A percentile compares a stretch with the other conserved stretches of the same genome.
phyloP scores from a whole-genome alignment of 2,888 invertebrate species.

The Lottia gigantea region DNA sequence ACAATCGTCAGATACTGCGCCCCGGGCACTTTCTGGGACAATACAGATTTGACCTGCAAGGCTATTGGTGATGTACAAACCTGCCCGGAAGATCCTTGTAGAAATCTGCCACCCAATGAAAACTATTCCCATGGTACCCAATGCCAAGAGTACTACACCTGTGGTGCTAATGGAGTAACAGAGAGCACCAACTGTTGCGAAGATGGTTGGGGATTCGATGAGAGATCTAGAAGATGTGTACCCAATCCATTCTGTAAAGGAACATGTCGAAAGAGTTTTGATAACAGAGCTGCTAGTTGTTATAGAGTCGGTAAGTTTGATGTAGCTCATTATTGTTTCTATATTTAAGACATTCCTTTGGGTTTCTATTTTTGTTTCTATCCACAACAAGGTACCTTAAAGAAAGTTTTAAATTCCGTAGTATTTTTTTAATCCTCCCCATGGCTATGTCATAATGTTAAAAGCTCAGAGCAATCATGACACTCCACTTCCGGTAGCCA shows the following conservation, averaged over 20 bases:
- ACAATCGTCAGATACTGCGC: slow-evolving; percentile 23
- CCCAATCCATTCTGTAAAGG: slow-evolving; percentile 25
- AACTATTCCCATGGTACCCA: slow-evolving; percentile 20
- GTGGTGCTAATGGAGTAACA: slow-evolving; percentile 18
- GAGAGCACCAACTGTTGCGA: slow-evolving; percentile 26
- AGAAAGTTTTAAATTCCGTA: too few relatives aligned
- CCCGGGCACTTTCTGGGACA: slow-evolving; percentile 27
- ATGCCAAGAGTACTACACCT: slow-evolving; percentile 31
- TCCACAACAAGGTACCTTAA: too few relatives aligned
- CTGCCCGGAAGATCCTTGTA: slow-evolving; percentile 26
- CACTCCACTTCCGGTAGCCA: too few relatives aligned
- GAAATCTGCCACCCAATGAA: neutral
- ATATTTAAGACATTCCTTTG: too few relatives aligned
- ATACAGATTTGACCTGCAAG: slow-evolving; percentile 20
- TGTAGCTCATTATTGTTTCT: too few relatives aligned
- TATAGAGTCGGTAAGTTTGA: neutral
- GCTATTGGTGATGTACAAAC: slow-evolving; percentile 13
- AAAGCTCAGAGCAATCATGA: too few relatives aligned
- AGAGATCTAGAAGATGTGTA: slow-evolving; percentile 14
- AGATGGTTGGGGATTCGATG: slow-evolving; percentile 26
- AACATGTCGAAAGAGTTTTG: slow-evolving; percentile 19
- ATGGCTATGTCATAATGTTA: too few relatives aligned
- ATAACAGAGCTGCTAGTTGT: neutral
- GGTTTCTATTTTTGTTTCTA: too few relatives aligned
- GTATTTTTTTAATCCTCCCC: too few relatives aligned